These are phyloP conservation scores for Rattus norvegicus DNA, from an alignment of 2,113 vertebrate species.

Conservation along the genomic window GRCr8 NC_086023.1:89332501-89333000, in stretches of 20 bases:
- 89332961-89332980: not conserved
- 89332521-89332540: not conserved
- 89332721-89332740: too few relatives aligned
- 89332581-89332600: not conserved
- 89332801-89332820: not conserved
- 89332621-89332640: too few relatives aligned
- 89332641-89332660: too few relatives aligned
- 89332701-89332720: too few relatives aligned
- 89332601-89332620: not conserved
- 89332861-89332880: not conserved
- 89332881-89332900: not conserved
- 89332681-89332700: too few relatives aligned
- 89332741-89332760: not conserved
- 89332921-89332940: not conserved
- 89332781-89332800: not conserved
- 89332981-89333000: not conserved
- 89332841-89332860: not conserved
- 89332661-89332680: too few relatives aligned
- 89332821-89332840: not conserved
- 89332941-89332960: not conserved
- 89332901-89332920: not conserved
- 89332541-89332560: not conserved
- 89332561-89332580: not conserved
- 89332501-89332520: not conserved
- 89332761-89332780: not conserved